Evolutionary conservation across 2,888 invertebrate genomes (phyloP).

Genomic region (Volucella zonaria): DNA sequence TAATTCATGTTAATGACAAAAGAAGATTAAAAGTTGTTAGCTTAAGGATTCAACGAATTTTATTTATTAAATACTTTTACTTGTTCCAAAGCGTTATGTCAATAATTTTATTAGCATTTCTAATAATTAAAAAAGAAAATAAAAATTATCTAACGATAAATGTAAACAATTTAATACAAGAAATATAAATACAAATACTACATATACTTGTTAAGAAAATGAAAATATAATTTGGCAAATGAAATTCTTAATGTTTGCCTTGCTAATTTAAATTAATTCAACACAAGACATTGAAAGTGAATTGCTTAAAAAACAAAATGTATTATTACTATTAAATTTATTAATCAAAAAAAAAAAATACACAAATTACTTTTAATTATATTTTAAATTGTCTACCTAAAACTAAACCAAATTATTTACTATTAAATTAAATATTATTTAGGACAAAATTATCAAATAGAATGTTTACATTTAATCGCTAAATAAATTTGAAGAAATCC

Average conservation of each 20-base stretch:
- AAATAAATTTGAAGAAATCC: constrained; percentile 59
- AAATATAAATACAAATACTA: background rate
- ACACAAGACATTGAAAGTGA: background rate
- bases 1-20: constrained; percentile 57
- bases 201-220: constrained; percentile 17
- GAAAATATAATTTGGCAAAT: background rate
- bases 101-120: constrained; percentile 55
- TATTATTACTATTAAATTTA: constrained; percentile 1
- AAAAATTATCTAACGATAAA: constrained; percentile 62
- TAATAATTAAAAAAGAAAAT: constrained; percentile 25
- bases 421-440: constrained; percentile 3
- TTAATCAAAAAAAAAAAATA: background rate
- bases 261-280: constrained; percentile 6
- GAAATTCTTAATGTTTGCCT: background rate
- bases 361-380: background rate
- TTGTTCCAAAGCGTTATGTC: constrained; percentile 52
- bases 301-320: background rate
- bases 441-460: constrained; percentile 24
- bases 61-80: constrained; percentile 35
- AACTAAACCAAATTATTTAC: constrained; percentile 24
- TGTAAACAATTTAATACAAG: constrained; percentile 63
- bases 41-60: constrained; percentile 50
- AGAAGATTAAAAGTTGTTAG: constrained; percentile 60
- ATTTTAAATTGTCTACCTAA: constrained; percentile 6
- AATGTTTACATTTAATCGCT: constrained; percentile 70